Base-by-base conservation (phyloP, 2,797 vertebrate species). In the Toxotes lorentzi region DNA sequence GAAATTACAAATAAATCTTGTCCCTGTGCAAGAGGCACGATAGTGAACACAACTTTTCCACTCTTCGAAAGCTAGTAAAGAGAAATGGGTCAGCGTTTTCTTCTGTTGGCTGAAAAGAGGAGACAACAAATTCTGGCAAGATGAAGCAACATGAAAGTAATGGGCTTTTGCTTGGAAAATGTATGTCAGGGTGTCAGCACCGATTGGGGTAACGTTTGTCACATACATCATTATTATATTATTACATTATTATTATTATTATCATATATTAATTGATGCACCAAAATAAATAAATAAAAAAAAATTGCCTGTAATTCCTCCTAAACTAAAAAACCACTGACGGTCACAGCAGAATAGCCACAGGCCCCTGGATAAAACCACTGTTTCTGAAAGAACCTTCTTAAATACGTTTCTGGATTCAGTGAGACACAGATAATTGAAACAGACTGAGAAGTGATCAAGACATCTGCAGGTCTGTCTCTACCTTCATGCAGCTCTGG, bases 121-220 rank as follows among this genome's bases (percentile, higher is more conserved):
- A 50, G 19, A 47, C 19, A 45, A 80, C 57, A 72, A 54, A 64
- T 77, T 79, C 78, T 47, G 79, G 5, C 7, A 7, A 47, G 23
- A n/a, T n/a, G n/a, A 69, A 30, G 12, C 34, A 61, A 32, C 17
- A 27, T 12, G 11, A 70, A 30, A 5, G 47, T 27, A 38, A 71
- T 16, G 24, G 4, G 2, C 7, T 66, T 57, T 69, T 40, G 23
- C 21, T 70, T 50, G 74, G 63, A 67, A 61, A 71, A 86, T 73
- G 27, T 72, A 64, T 86, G 81, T 78, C 72, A 81, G 69, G 82
- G 54, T 85, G 75, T 83, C 79, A 78, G 60, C 23, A 16, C 5
- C 40, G 50, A 77, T 23, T 57, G 34, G 19, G 61, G 67, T 62
- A 72, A 45, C 51, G 10, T 67, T 77, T 67, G 21, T 64, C 48